Conservation (phyloP, 1,140 invertebrate genomes). For the Lucilia cuprina region DNA sequence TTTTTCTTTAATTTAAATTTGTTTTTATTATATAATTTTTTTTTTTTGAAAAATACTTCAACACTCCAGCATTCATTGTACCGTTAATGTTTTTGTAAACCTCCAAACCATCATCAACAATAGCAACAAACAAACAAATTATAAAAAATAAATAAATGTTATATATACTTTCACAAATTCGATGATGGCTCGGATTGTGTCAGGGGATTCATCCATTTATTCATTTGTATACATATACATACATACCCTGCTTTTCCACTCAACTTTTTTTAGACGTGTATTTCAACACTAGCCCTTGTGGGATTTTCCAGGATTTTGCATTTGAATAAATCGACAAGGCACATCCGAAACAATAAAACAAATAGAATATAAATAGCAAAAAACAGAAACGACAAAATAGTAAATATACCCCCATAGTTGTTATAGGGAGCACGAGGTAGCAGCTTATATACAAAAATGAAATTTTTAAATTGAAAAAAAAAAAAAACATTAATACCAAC, state of each 20-base stretch:
- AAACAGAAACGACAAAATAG: neutral
- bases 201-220: neutral
- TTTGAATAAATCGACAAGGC: conserved; percentile 42
- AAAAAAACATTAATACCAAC: conserved; percentile 28
- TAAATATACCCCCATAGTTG: neutral
- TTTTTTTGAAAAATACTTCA: conserved; percentile 7
- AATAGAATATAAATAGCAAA: conserved; percentile 2
- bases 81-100: conserved; percentile 10
- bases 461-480: neutral
- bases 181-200: neutral
- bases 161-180: neutral
- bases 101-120: neutral
- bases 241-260: neutral
- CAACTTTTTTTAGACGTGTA: neutral
- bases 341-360: conserved; percentile 22
- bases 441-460: conserved; percentile 20
- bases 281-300: conserved; percentile 36
- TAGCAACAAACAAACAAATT: conserved; percentile 8
- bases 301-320: conserved; percentile 43
- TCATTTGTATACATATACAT: neutral
- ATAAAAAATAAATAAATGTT: neutral
- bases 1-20: conserved; percentile 38
- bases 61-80: conserved; percentile 20
- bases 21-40: conserved; percentile 15
- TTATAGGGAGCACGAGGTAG: neutral